A percentile compares a stretch with the other conserved stretches of the same genome.
These are phyloP conservation scores for Erebia epiphron DNA, from an alignment of 2,888 invertebrate genomes.

Conservation along the genomic window DNA sequence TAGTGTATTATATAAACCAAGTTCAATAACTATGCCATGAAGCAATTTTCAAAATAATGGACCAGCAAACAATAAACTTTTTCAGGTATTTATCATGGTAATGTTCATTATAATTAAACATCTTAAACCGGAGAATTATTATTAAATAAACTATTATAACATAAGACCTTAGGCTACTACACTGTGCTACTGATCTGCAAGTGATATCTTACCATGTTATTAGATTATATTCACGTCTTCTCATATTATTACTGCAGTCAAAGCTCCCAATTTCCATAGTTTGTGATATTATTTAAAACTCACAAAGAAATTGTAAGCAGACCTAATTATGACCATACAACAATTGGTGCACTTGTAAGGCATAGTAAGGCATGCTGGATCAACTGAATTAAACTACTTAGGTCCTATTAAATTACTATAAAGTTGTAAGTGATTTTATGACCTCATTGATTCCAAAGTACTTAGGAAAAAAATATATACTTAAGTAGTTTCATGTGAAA, in stretches of 20 bases:
- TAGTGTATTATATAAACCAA: neutral
- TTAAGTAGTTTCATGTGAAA: too few species aligned
- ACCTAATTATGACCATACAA: constrained; percentile 31
- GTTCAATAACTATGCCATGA: neutral
- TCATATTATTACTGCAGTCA: neutral
- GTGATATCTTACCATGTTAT: neutral
- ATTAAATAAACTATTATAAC: neutral
- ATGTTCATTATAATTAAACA: too few species aligned
- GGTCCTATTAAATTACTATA: too few species aligned
- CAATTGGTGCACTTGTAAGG: neutral
- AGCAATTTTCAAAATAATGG: neutral
- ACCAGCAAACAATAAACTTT: neutral
- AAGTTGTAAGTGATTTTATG: too few species aligned
- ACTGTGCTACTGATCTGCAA: too few species aligned
- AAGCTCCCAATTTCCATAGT: neutral
- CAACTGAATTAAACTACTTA: neutral
- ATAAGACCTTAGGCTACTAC: neutral
- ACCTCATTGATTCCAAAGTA: too few species aligned
- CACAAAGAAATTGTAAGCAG: neutral
- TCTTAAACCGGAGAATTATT: too few species aligned
- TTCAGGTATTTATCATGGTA: neutral
- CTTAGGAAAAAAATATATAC: too few species aligned
- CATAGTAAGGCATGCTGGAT: constrained; percentile 12
- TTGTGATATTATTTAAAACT: neutral
- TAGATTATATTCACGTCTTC: neutral